These are phyloP conservation scores for Xenentodon cancila DNA, from an alignment of 2,797 vertebrate genomes.

Conservation along the genomic window DNA sequence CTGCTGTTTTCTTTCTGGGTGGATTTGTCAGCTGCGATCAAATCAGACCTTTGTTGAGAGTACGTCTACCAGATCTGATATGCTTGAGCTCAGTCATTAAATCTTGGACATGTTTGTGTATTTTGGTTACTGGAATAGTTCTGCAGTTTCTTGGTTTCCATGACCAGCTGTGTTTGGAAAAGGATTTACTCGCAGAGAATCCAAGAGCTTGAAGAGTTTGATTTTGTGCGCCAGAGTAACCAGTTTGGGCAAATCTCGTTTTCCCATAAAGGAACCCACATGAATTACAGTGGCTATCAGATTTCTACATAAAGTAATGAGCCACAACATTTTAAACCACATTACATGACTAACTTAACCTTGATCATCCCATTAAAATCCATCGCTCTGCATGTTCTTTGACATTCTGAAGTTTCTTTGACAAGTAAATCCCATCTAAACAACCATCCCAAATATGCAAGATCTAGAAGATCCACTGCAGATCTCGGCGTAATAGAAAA, in stretches of 20 bases:
- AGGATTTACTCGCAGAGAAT: conserved; percentile 56
- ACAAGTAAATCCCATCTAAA: no score
- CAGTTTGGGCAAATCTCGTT: conserved; percentile 6
- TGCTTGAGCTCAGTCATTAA: conserved; percentile 52
- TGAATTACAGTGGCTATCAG: conserved; percentile 32
- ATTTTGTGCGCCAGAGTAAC: conserved; percentile 9
- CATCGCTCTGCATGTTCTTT: no score
- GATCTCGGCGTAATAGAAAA: no score
- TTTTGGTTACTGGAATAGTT: conserved; percentile 56
- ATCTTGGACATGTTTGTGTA: conserved; percentile 42
- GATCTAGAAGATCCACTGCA: no score
- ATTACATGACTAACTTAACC: no score
- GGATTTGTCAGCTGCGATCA: conserved; percentile 68
- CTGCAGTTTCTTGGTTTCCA: conserved; percentile 39
- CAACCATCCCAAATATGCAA: no score
- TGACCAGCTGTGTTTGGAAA: conserved; percentile 52
- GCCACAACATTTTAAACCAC: no score
- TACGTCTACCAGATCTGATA: conserved; percentile 47
- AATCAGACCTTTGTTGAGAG: conserved; percentile 65
- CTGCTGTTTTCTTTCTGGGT: conserved; percentile 71
- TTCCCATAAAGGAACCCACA: conserved; percentile 11
- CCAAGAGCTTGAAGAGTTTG: conserved; percentile 55
- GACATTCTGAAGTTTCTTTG: no score
- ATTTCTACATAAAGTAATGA: neutral
- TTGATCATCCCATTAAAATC: no score